phyloP scores from a whole-genome alignment of 1,140 invertebrate genomes.

The Maconellicoccus hirsutus region DNA sequence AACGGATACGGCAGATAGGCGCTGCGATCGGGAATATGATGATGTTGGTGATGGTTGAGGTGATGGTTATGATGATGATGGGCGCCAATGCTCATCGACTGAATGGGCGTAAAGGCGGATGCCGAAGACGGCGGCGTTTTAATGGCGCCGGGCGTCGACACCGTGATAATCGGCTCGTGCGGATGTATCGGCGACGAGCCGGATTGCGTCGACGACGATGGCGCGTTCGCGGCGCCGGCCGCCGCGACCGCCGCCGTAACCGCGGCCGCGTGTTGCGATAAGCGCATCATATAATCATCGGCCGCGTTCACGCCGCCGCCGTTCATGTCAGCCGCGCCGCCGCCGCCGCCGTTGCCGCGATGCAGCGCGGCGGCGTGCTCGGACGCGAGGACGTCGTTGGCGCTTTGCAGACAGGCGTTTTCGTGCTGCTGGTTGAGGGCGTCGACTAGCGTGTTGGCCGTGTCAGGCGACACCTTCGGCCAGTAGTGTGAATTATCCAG shows the following conservation, averaged over 20 bases:
- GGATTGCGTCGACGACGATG: constrained; percentile 30
- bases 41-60: constrained; percentile 43
- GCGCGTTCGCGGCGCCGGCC: constrained; percentile 26
- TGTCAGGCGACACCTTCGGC: constrained; percentile 43
- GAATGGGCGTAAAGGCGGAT: constrained; percentile 82
- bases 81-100: constrained; percentile 62
- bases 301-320: constrained; percentile 23
- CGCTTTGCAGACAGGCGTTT: constrained; percentile 19
- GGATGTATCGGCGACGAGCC: constrained; percentile 38
- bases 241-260: constrained; percentile 24
- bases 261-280: not conserved
- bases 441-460: constrained; percentile 33
- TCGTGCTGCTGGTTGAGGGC: constrained; percentile 37
- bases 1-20: constrained; percentile 70
- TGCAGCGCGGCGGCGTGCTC: constrained; percentile 29
- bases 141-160: constrained; percentile 32
- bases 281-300: not conserved
- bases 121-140: constrained; percentile 45
- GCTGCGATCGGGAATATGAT: constrained; percentile 55
- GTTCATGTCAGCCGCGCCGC: constrained; percentile 33
- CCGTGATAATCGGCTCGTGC: constrained; percentile 37
- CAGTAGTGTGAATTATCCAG: constrained; percentile 31
- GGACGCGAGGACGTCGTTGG: constrained; percentile 32
- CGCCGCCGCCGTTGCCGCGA: constrained; percentile 31
- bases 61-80: constrained; percentile 53